Evolutionary conservation across 2,797 vertebrate species (phyloP).

Genomic region (Atherinosoma microstoma): DNA sequence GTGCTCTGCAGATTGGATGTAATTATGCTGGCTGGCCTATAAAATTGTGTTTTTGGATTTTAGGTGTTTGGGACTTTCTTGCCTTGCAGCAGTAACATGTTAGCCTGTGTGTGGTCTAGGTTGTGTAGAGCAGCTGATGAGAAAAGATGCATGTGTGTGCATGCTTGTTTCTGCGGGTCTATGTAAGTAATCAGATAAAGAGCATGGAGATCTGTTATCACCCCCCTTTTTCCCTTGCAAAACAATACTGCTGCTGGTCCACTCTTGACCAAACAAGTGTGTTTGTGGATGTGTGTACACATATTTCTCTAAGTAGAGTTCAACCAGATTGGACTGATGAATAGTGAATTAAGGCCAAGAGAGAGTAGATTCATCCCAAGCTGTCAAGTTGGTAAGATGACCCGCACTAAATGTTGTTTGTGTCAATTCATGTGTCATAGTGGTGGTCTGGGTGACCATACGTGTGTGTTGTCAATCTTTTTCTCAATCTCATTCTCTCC

Average conservation of each 20-base stretch:
- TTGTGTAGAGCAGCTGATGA: slow-evolving; percentile 62
- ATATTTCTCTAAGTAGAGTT: slow-evolving; percentile 8
- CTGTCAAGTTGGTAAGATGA: slow-evolving; percentile 54
- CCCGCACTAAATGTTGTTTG: slow-evolving; percentile 42
- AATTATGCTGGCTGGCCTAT: slow-evolving; percentile 37
- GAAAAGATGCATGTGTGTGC: slow-evolving; percentile 41
- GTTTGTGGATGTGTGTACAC: slow-evolving; percentile 13
- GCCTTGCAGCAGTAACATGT: slow-evolving; percentile 44
- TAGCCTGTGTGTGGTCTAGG: slow-evolving; percentile 67
- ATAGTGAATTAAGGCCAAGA: slow-evolving; percentile 59
- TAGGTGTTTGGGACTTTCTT: slow-evolving; percentile 46
- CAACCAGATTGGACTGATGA: slow-evolving; percentile 57
- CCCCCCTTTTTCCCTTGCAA: slow-evolving; percentile 57
- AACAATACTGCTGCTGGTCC: slow-evolving; percentile 64
- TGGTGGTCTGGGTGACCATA: slow-evolving; percentile 4
- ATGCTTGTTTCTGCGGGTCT: slow-evolving; percentile 37
- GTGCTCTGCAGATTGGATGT: slow-evolving; percentile 41
- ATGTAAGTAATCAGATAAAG: slow-evolving; percentile 71
- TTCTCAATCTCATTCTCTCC: slow-evolving; percentile 49
- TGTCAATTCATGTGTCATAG: slow-evolving; percentile 37
- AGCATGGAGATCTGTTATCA: slow-evolving; percentile 56
- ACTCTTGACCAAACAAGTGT: slow-evolving; percentile 61
- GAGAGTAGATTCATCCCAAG: slow-evolving; percentile 43
- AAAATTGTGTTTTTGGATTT: slow-evolving; percentile 24
- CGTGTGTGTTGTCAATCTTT: slow-evolving; percentile 52